These are phyloP conservation scores for Brenthis ino DNA, from an alignment of 2,888 invertebrate genomes.

Conservation along the genomic window DNA sequence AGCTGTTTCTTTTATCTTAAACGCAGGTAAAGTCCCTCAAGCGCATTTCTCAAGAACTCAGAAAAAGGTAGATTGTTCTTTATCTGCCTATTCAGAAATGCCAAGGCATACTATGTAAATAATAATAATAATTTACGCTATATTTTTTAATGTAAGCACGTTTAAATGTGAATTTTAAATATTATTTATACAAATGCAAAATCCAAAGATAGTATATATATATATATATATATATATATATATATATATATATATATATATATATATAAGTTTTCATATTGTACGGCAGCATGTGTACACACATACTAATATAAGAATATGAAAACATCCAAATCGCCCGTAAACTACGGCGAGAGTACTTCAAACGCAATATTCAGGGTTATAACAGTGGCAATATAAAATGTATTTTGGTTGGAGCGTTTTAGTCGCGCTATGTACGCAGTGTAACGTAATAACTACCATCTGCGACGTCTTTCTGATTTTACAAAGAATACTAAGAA, in stretches of 20 bases:
- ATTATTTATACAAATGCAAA: neutral
- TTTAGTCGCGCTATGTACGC: constrained; percentile 26
- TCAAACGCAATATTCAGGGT: constrained; percentile 28
- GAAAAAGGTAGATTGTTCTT: too few relatives aligned
- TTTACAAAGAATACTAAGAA: constrained; percentile 14
- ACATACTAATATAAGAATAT: constrained; percentile 27
- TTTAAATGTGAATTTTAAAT: neutral
- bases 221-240: neutral
- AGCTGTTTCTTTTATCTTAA: too few relatives aligned
- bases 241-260: neutral
- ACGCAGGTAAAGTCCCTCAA: too few relatives aligned
- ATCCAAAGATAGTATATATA: neutral
- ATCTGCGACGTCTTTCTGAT: constrained; percentile 23
- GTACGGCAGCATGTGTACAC: constrained; percentile 5
- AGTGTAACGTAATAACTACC: constrained; percentile 27
- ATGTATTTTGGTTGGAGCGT: constrained; percentile 25
- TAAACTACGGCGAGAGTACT: constrained; percentile 25
- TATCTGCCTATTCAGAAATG: too few relatives aligned
- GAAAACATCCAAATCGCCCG: constrained; percentile 27
- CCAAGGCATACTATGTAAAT: too few relatives aligned
- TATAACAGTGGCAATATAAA: constrained; percentile 32
- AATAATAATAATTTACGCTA: too few relatives aligned
- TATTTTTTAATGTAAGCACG: too few relatives aligned
- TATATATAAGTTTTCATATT: constrained; percentile 8
- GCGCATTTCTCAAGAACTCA: too few relatives aligned